phyloP scores from a whole-genome alignment of 1,140 invertebrate genomes.

The Oreohelix idahoensis region DNA sequence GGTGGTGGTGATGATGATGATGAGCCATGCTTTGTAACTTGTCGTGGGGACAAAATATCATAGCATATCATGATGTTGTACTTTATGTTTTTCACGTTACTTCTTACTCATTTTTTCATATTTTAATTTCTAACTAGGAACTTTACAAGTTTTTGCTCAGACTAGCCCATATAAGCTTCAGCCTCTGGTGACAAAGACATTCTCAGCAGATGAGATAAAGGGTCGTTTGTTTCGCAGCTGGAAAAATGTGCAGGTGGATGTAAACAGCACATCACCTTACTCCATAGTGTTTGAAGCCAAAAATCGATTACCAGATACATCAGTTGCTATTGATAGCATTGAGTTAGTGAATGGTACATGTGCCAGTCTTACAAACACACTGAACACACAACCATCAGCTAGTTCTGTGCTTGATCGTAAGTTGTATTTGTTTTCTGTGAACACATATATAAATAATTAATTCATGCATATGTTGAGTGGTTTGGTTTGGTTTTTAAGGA shows the following conservation, averaged over 20 bases:
- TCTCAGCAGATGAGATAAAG: background rate
- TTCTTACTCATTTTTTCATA: background rate
- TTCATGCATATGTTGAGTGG: too few species aligned
- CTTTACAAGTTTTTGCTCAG: background rate
- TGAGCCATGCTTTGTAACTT: too few species aligned
- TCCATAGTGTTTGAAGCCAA: background rate
- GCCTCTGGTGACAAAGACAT: background rate
- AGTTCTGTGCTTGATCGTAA: constrained; percentile 1
- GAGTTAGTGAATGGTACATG: background rate
- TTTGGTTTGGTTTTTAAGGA: too few species aligned
- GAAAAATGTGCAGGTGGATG: constrained; percentile 1
- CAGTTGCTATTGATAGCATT: background rate
- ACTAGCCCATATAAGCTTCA: background rate
- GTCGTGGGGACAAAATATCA: too few species aligned
- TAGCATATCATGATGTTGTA: too few species aligned
- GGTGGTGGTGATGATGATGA: too few species aligned
- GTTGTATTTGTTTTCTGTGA: background rate
- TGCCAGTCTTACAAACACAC: background rate
- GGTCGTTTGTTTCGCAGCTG: background rate
- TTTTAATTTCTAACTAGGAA: background rate
- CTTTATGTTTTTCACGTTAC: too few species aligned
- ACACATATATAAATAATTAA: too few species aligned
- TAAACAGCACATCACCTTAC: background rate
- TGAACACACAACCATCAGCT: background rate
- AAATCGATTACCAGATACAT: background rate